A percentile compares a stretch with the other conserved stretches of the same genome.
These are phyloP conservation scores for Acleris sparsana DNA, from an alignment of 2,888 invertebrate species.

Conservation along the genomic window DNA sequence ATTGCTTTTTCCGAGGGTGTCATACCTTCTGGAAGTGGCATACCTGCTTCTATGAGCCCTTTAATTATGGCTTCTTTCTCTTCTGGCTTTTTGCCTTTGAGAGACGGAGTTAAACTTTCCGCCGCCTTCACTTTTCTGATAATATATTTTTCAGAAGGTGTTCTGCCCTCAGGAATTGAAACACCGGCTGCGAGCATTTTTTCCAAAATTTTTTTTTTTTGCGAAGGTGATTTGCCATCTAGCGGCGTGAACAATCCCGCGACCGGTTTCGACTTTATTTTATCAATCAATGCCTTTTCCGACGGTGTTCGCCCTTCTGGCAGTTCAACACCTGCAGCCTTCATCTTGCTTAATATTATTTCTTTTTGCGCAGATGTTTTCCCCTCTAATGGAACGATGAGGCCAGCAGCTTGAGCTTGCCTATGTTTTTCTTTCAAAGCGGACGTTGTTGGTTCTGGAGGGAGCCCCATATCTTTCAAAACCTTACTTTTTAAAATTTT, in stretches of 20 bases:
- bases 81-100: constrained; percentile 43
- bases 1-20: background rate
- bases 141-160: constrained; percentile 39
- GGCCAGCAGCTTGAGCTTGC: constrained; percentile 27
- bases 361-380: background rate
- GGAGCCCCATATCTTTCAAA: too few species aligned
- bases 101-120: constrained; percentile 34
- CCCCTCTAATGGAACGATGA: background rate
- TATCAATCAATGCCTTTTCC: background rate
- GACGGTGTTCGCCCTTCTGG: constrained; percentile 9
- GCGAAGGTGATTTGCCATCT: background rate
- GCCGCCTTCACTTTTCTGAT: constrained; percentile 39
- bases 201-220: constrained; percentile 29
- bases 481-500: constrained; percentile 21
- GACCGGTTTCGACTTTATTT: background rate
- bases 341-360: background rate
- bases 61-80: constrained; percentile 45
- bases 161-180: background rate
- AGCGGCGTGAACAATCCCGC: background rate
- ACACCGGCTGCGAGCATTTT: background rate
- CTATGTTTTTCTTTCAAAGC: constrained; percentile 13
- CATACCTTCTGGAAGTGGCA: background rate
- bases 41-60: constrained; percentile 34
- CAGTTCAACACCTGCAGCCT: background rate
- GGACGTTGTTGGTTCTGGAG: constrained; percentile 33